Percentiles rank a stretch among this genome's conserved stretches.
These are phyloP conservation scores for Troglohyphantes excavatus DNA, from an alignment of 2,888 invertebrate species.

Conservation along the genomic window DNA sequence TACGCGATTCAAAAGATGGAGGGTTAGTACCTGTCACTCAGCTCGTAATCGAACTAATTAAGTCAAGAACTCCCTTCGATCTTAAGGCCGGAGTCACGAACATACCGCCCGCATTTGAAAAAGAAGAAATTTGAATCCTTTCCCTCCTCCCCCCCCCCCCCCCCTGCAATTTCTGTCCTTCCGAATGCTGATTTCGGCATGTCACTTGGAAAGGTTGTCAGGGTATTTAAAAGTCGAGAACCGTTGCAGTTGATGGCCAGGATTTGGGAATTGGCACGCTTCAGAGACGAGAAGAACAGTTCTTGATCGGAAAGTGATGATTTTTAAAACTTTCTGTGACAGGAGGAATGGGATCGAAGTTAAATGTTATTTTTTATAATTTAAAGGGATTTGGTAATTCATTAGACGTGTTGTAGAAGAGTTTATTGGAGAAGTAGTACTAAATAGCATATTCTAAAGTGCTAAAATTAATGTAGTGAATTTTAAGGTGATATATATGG, in stretches of 20 bases:
- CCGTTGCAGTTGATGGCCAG: conserved; percentile 46
- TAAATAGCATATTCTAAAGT: no score
- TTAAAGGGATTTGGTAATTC: no score
- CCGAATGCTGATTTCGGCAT: conserved; percentile 46
- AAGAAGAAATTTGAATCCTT: not conserved
- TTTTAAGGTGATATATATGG: no score
- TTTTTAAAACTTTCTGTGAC: conserved; percentile 56
- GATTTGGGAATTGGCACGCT: conserved; percentile 61
- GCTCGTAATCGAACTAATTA: conserved; percentile 74
- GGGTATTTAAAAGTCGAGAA: conserved; percentile 49
- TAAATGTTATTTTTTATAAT: not conserved
- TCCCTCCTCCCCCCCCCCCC: not conserved
- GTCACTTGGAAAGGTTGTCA: conserved; percentile 26
- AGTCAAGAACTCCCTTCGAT: conserved; percentile 33
- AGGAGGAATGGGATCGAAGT: not conserved
- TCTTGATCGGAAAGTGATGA: conserved; percentile 35
- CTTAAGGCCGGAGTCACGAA: conserved; percentile 28
- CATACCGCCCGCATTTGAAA: not conserved
- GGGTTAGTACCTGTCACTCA: conserved; percentile 65
- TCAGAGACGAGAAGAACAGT: not conserved
- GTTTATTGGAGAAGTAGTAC: no score
- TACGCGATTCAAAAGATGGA: conserved; percentile 41
- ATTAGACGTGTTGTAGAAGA: no score
- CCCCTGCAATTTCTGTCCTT: conserved; percentile 37
- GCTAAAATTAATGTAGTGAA: no score